Evolutionary conservation across 2,113 vertebrate genomes (phyloP), one percentile per base, ranked within the genome.

Genomic region (Periophthalmodon schlosseri): DNA sequence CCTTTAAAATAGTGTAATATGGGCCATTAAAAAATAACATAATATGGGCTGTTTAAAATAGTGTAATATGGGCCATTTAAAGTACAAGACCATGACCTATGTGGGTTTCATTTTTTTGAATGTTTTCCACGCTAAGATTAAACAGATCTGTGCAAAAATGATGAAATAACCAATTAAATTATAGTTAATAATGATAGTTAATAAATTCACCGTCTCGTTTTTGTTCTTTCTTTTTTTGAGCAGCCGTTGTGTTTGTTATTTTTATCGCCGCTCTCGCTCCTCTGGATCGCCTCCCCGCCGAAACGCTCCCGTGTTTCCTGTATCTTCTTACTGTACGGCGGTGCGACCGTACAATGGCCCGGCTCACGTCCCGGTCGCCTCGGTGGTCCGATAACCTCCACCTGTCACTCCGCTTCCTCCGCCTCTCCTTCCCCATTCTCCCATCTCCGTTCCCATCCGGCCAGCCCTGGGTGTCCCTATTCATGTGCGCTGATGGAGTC

Each of bases 401-500:
- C 78, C 81, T 82, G 80, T 82, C 85, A 77, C 84, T 84, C 81
- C 75, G 84, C 78, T 11, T 79, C 87, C 70, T 73, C 57, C 69
- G 34, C 76, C 58, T 78, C 82, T 86, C 69, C 79, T 87, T 73
- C 84, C 76, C 82, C 68, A 86, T 90, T 86, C 80, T 86, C 78
- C 80, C 58, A 3, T 73, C 83, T 70, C 68, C 63, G 75, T 76
- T 44, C 79, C 76, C 72, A 68, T 83, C 77, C 83, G 72, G 77
- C 82, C 86, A 83, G 80, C 76, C 81, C 71, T 83, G 69, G 50
- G 77, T 69, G 79, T 85, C 77, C 83, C 83, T 83, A 92, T 92
- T 91, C 89, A 90, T 78, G 74, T 72, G 21, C 18, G 72, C 83
- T 82, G 88, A 91, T 91, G 77, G 85, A 89, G 83, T 88, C 83